Percentiles rank a stretch among this genome's conserved stretches.
phyloP scores from a whole-genome alignment of 92 coral and sea anemone species.

The Palythoa grandiflora region DNA sequence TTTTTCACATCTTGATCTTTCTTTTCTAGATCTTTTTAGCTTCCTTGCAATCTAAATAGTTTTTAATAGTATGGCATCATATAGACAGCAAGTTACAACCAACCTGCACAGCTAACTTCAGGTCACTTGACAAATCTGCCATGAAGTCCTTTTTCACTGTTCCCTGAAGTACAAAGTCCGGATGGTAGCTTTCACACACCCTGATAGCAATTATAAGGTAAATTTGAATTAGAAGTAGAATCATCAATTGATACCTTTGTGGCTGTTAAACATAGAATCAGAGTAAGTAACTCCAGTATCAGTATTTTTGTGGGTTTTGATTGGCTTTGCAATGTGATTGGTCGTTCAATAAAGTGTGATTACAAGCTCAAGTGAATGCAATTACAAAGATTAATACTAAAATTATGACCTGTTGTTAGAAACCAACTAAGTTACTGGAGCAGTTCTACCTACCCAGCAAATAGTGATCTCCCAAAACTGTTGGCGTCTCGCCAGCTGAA shows the following conservation, averaged over 20 bases:
- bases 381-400: too few relatives aligned
- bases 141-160: constrained; percentile 65
- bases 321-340: too few relatives aligned
- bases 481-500: constrained; percentile 71
- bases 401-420: too few relatives aligned
- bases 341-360: too few relatives aligned
- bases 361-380: too few relatives aligned
- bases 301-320: too few relatives aligned
- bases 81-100: background rate
- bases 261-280: background rate
- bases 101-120: constrained; percentile 87
- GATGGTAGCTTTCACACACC: constrained; percentile 77
- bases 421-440: background rate
- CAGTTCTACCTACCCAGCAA: constrained; percentile 84
- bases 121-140: constrained; percentile 70
- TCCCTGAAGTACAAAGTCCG: constrained; percentile 99
- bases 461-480: constrained; percentile 95
- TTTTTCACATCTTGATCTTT: too few relatives aligned
- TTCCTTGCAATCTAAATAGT: too few relatives aligned
- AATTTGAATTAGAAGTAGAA: too few relatives aligned
- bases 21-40: too few relatives aligned
- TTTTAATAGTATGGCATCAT: too few relatives aligned
- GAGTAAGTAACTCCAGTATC: too few relatives aligned
- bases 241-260: background rate
- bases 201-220: constrained; percentile 23